Percentiles rank a stretch among this genome's conserved stretches.
These are phyloP conservation scores for Gymnoscopelus braueri DNA, from an alignment of 2,797 vertebrate genomes.

Conservation along the genomic window DNA sequence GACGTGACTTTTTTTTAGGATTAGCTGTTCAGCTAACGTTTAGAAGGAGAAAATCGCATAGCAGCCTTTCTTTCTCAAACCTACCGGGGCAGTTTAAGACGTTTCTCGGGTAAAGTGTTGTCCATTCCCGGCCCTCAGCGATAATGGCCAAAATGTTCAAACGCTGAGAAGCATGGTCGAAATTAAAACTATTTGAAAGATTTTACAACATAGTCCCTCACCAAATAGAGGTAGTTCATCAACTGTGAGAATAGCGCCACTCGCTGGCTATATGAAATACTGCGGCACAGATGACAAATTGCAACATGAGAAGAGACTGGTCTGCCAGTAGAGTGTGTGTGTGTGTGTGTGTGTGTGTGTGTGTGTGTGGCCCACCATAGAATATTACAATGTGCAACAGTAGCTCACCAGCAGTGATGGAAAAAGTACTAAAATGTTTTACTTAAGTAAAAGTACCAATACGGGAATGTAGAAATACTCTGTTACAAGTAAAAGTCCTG, in stretches of 20 bases:
- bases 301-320: conserved; percentile 9
- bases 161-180: conserved; percentile 8
- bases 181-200: conserved; percentile 73
- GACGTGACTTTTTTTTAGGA: conserved; percentile 61
- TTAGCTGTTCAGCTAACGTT: conserved; percentile 69
- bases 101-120: conserved; percentile 23
- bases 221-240: conserved; percentile 65
- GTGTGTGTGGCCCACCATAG: too few species aligned
- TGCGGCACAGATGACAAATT: conserved; percentile 22
- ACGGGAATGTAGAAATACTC: too few species aligned
- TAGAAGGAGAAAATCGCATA: conserved; percentile 44
- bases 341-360: too few species aligned
- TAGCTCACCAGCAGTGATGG: too few species aligned
- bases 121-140: conserved; percentile 1
- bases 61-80: conserved; percentile 22
- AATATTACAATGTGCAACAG: too few species aligned
- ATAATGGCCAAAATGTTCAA: conserved; percentile 4
- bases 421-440: too few species aligned
- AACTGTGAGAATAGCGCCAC: conserved; percentile 69
- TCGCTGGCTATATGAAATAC: conserved; percentile 36
- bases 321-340: neutral
- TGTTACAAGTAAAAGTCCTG: too few species aligned
- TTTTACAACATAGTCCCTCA: conserved; percentile 80
- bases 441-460: too few species aligned
- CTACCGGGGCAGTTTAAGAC: conserved; percentile 14